Base-by-base conservation (phyloP, 2,888 invertebrate genomes). In the Pharmacophagus antenor region DNA sequence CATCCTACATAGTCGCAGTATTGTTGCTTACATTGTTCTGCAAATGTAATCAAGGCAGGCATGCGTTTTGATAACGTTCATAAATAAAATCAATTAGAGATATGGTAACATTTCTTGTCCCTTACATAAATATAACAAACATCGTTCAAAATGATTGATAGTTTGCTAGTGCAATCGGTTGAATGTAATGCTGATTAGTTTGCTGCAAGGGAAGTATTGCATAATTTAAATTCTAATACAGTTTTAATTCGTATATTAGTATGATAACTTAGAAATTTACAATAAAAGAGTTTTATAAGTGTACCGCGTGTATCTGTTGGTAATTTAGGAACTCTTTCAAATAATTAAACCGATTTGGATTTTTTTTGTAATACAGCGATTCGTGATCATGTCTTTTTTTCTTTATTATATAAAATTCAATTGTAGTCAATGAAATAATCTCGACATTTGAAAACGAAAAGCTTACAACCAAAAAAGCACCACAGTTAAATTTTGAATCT, bases 1-100 rank as follows among this genome's bases (percentile, higher is more conserved):
- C 87, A 88, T 79, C 71, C 56, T 58, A 63, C 63, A 67, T 70
- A 72, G 67, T 64, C 67, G 63, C 76, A 77, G 74, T 50, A 49
- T 42, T 71, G 71, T 70, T 67, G 64, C 61, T 63, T 65, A 71
- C 68, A 78, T 76, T 74, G 72, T 73, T 72, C 66, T 70, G 68
- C 64, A 72, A 72, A 70, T 71, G 59, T 68, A 69, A 71, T 63
- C 44, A 49, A 44, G 48, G 27, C 41, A 37, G 0, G 20, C 8
- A 41, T 42, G 59, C 60, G 58, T 37, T 22, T 41, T 15, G 18
- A 46, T 59, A 62, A 56, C 55, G 58, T 48, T 57, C 44, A 46
- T 42, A 60, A 58, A 42, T 48, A 58, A 58, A 63, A 47, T 12
- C 10, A 56, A 15, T 21, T 41, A 47, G 31, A 53, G 23, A 37